Evolutionary conservation across 2,113 vertebrate genomes (phyloP).

Genomic region (Uropsilus gracilis): DNA sequence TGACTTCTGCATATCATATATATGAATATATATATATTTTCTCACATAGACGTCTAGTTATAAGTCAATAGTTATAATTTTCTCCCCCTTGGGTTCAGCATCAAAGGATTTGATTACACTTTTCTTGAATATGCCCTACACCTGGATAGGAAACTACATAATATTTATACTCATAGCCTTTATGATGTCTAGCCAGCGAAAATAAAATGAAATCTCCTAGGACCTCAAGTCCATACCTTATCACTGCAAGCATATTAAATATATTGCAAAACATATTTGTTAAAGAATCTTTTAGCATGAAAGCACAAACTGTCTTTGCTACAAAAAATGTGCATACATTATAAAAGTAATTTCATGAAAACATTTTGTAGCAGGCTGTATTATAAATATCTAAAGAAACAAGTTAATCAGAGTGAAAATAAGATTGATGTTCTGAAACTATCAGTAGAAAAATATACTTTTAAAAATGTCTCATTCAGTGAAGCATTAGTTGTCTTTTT

Average conservation of each 20-base stretch:
- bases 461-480: conserved; percentile 51
- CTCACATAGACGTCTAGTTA: conserved; percentile 38
- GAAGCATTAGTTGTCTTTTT: conserved; percentile 1
- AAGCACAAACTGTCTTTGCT: conserved; percentile 29
- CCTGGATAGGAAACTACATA: conserved; percentile 17
- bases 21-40: conserved; percentile 54
- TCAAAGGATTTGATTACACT: conserved; percentile 6
- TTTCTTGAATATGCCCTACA: neutral
- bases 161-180: neutral
- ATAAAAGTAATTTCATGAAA: conserved; percentile 62
- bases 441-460: conserved; percentile 78
- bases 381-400: conserved; percentile 62
- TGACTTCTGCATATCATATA: conserved; percentile 56
- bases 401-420: conserved; percentile 29
- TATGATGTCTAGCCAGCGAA: neutral
- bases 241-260: neutral
- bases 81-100: neutral
- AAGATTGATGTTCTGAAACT: conserved; percentile 35
- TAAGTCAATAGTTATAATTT: conserved; percentile 31
- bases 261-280: conserved; percentile 27
- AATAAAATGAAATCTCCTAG: conserved; percentile 13
- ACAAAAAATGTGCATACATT: conserved; percentile 24
- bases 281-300: conserved; percentile 43
- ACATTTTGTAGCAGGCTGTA: conserved; percentile 53
- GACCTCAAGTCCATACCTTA: conserved; percentile 36